Evolutionary conservation across 2,797 vertebrate genomes (phyloP).

Genomic region (Propithecus deckenii): DNA sequence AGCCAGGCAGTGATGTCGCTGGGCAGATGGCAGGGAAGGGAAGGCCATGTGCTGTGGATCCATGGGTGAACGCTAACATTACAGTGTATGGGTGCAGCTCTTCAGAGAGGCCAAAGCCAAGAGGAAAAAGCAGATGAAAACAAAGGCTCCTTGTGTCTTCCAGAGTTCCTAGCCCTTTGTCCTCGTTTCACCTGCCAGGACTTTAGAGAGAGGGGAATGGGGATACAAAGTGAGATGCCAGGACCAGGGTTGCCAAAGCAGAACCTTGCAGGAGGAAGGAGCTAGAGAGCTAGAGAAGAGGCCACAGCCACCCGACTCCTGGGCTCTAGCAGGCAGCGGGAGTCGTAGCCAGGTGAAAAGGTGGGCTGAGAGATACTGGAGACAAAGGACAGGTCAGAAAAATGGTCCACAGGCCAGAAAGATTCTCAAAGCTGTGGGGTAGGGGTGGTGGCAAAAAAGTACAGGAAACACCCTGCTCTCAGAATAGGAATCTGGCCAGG

Average conservation of each 20-base stretch:
- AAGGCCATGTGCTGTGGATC: slow-evolving; percentile 31
- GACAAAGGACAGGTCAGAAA: not conserved
- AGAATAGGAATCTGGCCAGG: not conserved
- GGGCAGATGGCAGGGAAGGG: slow-evolving; percentile 56
- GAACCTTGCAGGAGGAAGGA: not conserved
- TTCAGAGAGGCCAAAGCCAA: not conserved
- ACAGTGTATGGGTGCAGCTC: not conserved
- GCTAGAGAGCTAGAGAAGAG: not conserved
- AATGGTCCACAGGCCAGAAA: too few relatives aligned
- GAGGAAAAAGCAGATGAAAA: not conserved
- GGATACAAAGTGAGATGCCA: not conserved
- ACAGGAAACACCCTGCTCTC: not conserved
- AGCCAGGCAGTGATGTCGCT: slow-evolving; percentile 2
- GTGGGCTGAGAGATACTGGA: not conserved
- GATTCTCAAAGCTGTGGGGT: not conserved
- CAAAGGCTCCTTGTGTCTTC: slow-evolving; percentile 50
- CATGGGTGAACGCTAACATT: not conserved
- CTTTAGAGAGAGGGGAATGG: not conserved
- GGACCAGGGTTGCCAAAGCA: not conserved
- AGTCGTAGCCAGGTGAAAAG: not conserved
- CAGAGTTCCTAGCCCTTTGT: not conserved
- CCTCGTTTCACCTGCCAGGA: not conserved
- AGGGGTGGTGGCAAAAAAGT: rapidly evolving
- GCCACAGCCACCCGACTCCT: not conserved
- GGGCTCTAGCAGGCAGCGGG: not conserved